These are phyloP conservation scores for Penaeus japonicus DNA, from an alignment of 1,140 invertebrate genomes.

Conservation along the genomic window DNA sequence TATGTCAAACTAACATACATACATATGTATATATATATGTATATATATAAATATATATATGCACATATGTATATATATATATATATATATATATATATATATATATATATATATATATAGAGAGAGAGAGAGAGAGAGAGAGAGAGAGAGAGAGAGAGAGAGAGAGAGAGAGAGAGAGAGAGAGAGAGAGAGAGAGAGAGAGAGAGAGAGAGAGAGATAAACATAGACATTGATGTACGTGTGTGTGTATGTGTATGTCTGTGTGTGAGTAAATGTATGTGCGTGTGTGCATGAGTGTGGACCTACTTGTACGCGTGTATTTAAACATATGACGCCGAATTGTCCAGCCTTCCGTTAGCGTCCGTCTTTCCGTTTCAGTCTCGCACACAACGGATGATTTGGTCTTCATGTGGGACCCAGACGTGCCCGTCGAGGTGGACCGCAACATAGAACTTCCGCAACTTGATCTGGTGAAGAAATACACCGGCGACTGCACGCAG, in stretches of 20 bases:
- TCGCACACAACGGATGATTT: conserved; percentile 90
- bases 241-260: too few relatives aligned
- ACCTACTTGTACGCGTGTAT: background rate
- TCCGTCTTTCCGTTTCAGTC: conserved; percentile 67
- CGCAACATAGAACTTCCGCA: conserved; percentile 84
- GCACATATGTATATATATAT: background rate
- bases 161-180: too few relatives aligned
- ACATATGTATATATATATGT: background rate
- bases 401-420: conserved; percentile 89
- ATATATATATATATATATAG: background rate
- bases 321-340: too few relatives aligned
- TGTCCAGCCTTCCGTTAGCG: too few relatives aligned
- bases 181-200: too few relatives aligned
- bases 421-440: conserved; percentile 87
- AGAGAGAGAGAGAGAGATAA: too few relatives aligned
- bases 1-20: background rate
- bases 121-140: too few relatives aligned
- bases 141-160: too few relatives aligned
- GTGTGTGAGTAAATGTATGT: background rate
- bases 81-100: too few relatives aligned
- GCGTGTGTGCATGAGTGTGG: background rate
- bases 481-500: conserved; percentile 87
- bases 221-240: too few relatives aligned
- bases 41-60: background rate
- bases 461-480: conserved; percentile 81